Conservation (phyloP, 1,140 invertebrate species). For the Drosophila sturtevanti region DNA sequence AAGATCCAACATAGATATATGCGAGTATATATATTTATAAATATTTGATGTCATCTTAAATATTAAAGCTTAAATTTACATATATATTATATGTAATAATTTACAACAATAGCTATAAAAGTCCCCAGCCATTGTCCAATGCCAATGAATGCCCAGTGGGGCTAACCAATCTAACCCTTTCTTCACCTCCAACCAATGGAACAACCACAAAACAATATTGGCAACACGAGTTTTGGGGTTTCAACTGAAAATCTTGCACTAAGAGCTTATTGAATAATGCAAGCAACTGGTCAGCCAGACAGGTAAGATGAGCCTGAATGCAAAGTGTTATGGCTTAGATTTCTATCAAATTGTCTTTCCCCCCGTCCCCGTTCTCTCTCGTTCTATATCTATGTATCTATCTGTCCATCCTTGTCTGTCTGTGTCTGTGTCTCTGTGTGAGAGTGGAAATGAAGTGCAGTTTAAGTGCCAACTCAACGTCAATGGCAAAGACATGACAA, state of each 20-base stretch:
- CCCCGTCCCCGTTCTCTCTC: conserved; percentile 3
- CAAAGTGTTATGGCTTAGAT: conserved; percentile 46
- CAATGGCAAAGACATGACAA: conserved; percentile 48
- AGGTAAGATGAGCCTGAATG: background rate
- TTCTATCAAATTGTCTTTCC: conserved; percentile 26
- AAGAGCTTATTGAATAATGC: conserved; percentile 24
- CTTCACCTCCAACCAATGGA: background rate
- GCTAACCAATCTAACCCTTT: background rate
- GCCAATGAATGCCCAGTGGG: background rate
- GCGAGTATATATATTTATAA: no score
- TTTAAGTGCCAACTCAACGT: conserved; percentile 69
- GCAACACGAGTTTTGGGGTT: conserved; percentile 13
- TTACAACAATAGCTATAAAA: background rate
- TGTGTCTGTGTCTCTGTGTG: background rate
- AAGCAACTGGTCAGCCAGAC: conserved; percentile 13
- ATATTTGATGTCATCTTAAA: no score
- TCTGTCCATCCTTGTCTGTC: background rate
- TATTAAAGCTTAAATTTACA: background rate
- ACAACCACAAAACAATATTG: conserved; percentile 17
- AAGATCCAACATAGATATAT: no score
- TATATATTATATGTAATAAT: background rate
- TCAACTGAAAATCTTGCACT: background rate
- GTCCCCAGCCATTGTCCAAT: background rate
- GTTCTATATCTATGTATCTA: no score
- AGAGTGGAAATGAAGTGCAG: conserved; percentile 63